Evolutionary conservation across 2,113 vertebrate species (phyloP), one percentile per base, ranked within the genome.

Genomic region (Ursus arctos): DNA sequence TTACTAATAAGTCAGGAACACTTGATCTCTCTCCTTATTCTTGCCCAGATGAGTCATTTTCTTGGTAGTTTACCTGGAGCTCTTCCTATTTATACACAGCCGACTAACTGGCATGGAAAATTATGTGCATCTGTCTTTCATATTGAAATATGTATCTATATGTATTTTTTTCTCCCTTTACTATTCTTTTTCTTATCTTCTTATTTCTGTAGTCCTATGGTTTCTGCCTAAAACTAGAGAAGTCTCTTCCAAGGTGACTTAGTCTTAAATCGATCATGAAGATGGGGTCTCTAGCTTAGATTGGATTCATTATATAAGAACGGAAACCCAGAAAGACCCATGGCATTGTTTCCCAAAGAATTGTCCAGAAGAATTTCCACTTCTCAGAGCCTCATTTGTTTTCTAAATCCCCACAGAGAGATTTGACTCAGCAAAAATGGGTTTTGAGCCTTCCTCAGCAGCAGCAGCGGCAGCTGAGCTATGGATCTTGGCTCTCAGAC

Each of bases 401-500:
- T 96, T 94, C 95, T 82, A 93, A 97, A 92, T 98, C 92, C 97
- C 97, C 26, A 0, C 97, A 96, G 97, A 97, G 96, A 98, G 67
- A 76, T 83, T 97, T 97, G 97, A 98, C 96, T 98, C 98, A 98
- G 98, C 98, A 98, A 16, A 97, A 98, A 77, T 9, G 76, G 91
- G 97, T 94, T 61, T 11, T 16, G 94, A 84, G 87, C 94, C 97
- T 97, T 97, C 97, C 83, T 96, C 95, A 74, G 92, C 92, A 72
- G 96, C 74, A n/a, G 82, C 47, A 65, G 26, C n/a, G 9, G 93
- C 85, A 85, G 94, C 95, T 51, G 89, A 55, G 69, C 97, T 95
- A 94, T 97, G 97, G 96, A 94, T 97, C 55, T 98, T 98, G 98
- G 98, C 98, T 97, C 84, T 0, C 2, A 31, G 51, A 69, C 84